Evolutionary conservation across 2,888 invertebrate genomes (phyloP).

Genomic region (Pemphredon lugubris): DNA sequence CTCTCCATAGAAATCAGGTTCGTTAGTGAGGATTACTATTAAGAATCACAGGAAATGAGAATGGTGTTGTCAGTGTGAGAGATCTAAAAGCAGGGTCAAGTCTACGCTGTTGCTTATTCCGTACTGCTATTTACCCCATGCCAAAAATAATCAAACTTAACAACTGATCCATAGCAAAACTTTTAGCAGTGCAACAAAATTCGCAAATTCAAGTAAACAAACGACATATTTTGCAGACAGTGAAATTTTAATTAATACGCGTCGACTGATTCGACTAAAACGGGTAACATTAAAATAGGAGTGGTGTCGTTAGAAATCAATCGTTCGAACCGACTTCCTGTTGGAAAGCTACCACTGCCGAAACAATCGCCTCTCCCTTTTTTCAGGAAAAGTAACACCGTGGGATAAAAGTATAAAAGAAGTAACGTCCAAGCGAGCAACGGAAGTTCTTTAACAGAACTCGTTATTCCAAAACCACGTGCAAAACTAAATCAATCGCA

Average conservation of each 20-base stretch:
- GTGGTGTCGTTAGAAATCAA: conserved; percentile 1
- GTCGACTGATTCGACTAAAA: no score
- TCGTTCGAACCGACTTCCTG: neutral
- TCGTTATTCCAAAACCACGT: no score
- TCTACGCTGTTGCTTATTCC: conserved; percentile 44
- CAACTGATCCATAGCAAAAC: no score
- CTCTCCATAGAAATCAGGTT: conserved; percentile 8
- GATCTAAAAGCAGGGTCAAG: conserved; percentile 69
- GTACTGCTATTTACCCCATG: neutral
- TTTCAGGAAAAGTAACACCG: neutral
- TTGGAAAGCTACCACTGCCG: neutral
- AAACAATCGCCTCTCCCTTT: neutral
- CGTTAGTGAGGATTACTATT: conserved; percentile 19
- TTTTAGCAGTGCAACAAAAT: no score
- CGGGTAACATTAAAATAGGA: no score
- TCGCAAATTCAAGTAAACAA: no score
- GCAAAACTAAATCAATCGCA: no score
- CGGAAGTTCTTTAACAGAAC: no score
- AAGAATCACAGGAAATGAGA: conserved; percentile 71
- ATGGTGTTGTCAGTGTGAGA: conserved; percentile 73
- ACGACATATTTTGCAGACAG: no score
- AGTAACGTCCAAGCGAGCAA: no score
- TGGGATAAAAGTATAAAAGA: no score
- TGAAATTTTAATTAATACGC: no score
- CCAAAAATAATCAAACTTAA: neutral